phyloP scores from a whole-genome alignment of 2,888 invertebrate species.

The Latrodectus hesperus region DNA sequence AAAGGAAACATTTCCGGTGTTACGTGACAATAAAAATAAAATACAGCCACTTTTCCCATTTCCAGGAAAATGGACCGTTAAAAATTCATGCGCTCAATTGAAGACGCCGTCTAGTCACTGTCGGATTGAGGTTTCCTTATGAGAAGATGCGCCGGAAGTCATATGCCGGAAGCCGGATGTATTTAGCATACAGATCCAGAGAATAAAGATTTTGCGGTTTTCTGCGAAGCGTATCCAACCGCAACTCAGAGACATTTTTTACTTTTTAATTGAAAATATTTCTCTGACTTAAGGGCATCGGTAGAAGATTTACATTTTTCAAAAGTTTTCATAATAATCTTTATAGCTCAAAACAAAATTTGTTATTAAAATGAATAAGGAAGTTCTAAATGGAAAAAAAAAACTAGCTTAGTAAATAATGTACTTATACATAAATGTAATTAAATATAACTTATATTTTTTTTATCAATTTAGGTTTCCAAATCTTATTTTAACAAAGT shows the following conservation, averaged over 20 bases:
- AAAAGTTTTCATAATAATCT: no score
- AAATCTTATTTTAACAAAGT: no score
- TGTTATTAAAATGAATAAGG: no score
- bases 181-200: slow-evolving; percentile 42
- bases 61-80: slow-evolving; percentile 10
- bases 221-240: slow-evolving; percentile 8
- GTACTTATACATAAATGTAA: no score
- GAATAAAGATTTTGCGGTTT: not conserved
- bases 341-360: no score
- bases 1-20: not conserved
- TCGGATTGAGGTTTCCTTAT: slow-evolving; percentile 8
- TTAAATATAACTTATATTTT: no score
- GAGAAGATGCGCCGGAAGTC: slow-evolving; percentile 26
- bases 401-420: no score
- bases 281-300: no score
- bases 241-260: slow-evolving; percentile 10
- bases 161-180: slow-evolving; percentile 37
- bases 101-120: not conserved
- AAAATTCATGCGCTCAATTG: slow-evolving; percentile 39
- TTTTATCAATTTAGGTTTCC: no score
- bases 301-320: no score
- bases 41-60: not conserved
- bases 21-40: slow-evolving; percentile 19
- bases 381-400: no score
- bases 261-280: slow-evolving; percentile 12